A percentile compares a stretch with the other conserved stretches of the same genome.
Conservation (phyloP, 2,113 vertebrate genomes). For the Arvicanthis niloticus region DNA sequence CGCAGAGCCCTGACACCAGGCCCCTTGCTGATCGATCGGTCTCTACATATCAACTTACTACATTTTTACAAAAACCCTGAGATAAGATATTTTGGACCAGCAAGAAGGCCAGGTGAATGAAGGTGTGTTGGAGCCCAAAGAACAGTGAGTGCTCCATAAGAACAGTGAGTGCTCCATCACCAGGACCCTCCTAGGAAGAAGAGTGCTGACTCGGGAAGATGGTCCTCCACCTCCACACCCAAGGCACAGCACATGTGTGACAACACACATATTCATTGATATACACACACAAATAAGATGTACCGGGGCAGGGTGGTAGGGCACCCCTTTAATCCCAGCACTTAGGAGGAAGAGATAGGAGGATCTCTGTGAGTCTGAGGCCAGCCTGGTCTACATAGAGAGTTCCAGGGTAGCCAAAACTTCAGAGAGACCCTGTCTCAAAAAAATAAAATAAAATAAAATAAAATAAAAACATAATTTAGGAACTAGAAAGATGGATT, state of each 20-base stretch:
- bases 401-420: background rate
- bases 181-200: background rate
- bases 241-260: background rate
- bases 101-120: too few species aligned
- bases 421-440: background rate
- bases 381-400: background rate
- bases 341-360: background rate
- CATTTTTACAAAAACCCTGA: constrained; percentile 14
- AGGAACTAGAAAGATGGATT: background rate
- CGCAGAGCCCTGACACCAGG: background rate
- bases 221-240: background rate
- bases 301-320: background rate
- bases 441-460: background rate
- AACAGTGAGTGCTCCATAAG: background rate
- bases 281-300: background rate
- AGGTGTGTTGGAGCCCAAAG: background rate
- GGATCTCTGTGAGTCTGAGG: background rate
- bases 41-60: background rate
- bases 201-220: background rate
- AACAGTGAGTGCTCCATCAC: background rate
- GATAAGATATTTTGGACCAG: background rate
- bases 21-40: background rate
- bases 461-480: background rate
- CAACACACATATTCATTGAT: background rate
- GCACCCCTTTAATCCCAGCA: background rate